A percentile compares a stretch with the other conserved stretches of the same genome.
Conservation (phyloP, 2,888 invertebrate species). For the Napeogenes inachia region DNA sequence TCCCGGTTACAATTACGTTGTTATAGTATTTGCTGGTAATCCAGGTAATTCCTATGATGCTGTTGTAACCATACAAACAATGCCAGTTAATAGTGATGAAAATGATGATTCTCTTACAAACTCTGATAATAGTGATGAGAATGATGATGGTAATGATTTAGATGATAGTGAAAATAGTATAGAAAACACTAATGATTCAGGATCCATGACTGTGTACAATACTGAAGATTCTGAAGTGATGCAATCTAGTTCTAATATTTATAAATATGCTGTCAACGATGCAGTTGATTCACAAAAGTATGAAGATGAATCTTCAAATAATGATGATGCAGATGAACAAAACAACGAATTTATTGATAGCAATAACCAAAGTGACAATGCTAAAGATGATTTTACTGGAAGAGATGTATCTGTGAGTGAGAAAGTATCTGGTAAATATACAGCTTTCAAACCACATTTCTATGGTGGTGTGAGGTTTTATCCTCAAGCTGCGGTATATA, state of each 20-base stretch:
- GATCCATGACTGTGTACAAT: constrained; percentile 28
- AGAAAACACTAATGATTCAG: constrained; percentile 36
- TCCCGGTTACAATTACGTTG: constrained; percentile 66
- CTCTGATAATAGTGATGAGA: constrained; percentile 10
- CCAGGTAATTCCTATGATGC: constrained; percentile 57
- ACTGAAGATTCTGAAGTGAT: constrained; percentile 40
- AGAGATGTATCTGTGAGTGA: constrained; percentile 31
- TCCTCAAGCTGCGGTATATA: constrained; percentile 42
- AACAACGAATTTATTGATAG: constrained; percentile 14
- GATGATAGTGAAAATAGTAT: constrained; percentile 46
- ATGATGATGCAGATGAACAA: constrained; percentile 32
- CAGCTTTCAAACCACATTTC: constrained; percentile 43
- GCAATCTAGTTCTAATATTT: constrained; percentile 52
- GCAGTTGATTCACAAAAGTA: constrained; percentile 28
- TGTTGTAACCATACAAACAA: constrained; percentile 59
- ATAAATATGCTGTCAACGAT: constrained; percentile 45
- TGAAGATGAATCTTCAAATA: constrained; percentile 24
- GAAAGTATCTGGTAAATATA: constrained; percentile 41
- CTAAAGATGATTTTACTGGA: constrained; percentile 15
- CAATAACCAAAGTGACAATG: constrained; percentile 10
- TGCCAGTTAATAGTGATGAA: constrained; percentile 30
- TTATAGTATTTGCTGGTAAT: constrained; percentile 62
- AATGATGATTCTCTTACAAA: constrained; percentile 1
- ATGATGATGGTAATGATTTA: constrained; percentile 36
- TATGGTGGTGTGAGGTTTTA: constrained; percentile 43